phyloP scores from a whole-genome alignment of 2,797 vertebrate genomes.

The Phalloptychus januarius region DNA sequence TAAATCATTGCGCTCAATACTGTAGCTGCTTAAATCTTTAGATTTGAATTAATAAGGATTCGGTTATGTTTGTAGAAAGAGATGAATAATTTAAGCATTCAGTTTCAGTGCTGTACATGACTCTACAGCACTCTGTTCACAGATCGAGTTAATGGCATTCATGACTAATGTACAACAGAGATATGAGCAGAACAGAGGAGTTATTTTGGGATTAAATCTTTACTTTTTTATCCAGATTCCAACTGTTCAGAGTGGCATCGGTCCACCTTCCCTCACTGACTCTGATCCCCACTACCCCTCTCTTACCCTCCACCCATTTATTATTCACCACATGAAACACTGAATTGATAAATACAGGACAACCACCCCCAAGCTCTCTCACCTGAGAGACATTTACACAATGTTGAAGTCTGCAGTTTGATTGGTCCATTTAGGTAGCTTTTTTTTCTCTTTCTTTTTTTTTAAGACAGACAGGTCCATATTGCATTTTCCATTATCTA shows the following conservation, averaged over 20 bases:
- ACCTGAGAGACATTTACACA: slow-evolving; percentile 49
- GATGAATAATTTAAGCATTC: background rate
- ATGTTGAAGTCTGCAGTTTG: slow-evolving; percentile 62
- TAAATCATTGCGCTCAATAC: background rate
- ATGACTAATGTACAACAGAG: slow-evolving; percentile 7
- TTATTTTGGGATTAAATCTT: slow-evolving; percentile 39
- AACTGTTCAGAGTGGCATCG: slow-evolving; percentile 50
- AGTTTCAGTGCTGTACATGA: slow-evolving; percentile 20
- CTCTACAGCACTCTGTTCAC: slow-evolving; percentile 4
- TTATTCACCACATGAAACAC: slow-evolving; percentile 72
- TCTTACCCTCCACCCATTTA: background rate
- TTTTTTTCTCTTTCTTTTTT: slow-evolving; percentile 19
- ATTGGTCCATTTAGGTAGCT: slow-evolving; percentile 57
- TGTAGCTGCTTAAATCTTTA: background rate
- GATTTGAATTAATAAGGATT: background rate
- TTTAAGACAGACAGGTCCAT: slow-evolving; percentile 19
- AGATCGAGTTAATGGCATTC: slow-evolving; percentile 30
- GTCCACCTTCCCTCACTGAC: slow-evolving; percentile 59
- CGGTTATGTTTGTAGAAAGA: background rate
- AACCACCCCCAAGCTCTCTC: slow-evolving; percentile 26
- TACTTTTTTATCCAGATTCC: slow-evolving; percentile 32
- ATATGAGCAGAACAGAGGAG: slow-evolving; percentile 19
- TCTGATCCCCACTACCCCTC: slow-evolving; percentile 11
- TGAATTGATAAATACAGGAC: slow-evolving; percentile 73
- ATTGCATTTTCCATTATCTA: slow-evolving; percentile 75